phyloP scores from a whole-genome alignment of 2,888 invertebrate species.

The Mythimna lalbum region DNA sequence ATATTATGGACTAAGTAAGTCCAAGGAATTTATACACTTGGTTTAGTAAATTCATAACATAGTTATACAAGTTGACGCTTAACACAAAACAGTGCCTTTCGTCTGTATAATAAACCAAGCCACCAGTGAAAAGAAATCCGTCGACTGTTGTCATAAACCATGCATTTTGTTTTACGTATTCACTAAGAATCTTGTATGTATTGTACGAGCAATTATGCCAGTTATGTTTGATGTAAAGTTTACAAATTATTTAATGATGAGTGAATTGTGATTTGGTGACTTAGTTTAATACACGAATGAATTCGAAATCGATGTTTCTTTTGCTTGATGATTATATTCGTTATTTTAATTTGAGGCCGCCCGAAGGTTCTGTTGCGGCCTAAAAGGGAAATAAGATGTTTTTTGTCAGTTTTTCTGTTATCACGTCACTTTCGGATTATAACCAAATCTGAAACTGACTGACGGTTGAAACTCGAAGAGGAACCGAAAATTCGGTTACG shows the following conservation, averaged over 20 bases:
- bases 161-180: constrained; percentile 76
- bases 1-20: constrained; percentile 38
- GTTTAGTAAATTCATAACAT: constrained; percentile 47
- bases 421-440: too few relatives aligned
- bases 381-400: too few relatives aligned
- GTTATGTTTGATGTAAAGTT: constrained; percentile 77
- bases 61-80: constrained; percentile 46
- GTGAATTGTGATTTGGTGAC: constrained; percentile 74
- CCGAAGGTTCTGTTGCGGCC: too few relatives aligned
- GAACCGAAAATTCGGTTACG: too few relatives aligned
- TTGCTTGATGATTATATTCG: constrained; percentile 6
- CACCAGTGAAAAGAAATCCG: constrained; percentile 52
- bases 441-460: too few relatives aligned
- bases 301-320: constrained; percentile 57
- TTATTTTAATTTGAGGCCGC: too few relatives aligned
- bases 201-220: constrained; percentile 63
- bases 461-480: too few relatives aligned
- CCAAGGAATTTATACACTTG: constrained; percentile 26
- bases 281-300: constrained; percentile 69
- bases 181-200: constrained; percentile 66
- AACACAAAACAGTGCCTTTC: constrained; percentile 63
- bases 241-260: constrained; percentile 68
- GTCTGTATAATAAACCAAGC: constrained; percentile 49
- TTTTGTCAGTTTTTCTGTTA: too few relatives aligned
- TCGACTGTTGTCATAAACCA: constrained; percentile 84